Percentiles rank a stretch among this genome's conserved stretches.
Evolutionary conservation across 1,140 invertebrate species (phyloP).

Genomic region (Drosophila chauvacae): DNA sequence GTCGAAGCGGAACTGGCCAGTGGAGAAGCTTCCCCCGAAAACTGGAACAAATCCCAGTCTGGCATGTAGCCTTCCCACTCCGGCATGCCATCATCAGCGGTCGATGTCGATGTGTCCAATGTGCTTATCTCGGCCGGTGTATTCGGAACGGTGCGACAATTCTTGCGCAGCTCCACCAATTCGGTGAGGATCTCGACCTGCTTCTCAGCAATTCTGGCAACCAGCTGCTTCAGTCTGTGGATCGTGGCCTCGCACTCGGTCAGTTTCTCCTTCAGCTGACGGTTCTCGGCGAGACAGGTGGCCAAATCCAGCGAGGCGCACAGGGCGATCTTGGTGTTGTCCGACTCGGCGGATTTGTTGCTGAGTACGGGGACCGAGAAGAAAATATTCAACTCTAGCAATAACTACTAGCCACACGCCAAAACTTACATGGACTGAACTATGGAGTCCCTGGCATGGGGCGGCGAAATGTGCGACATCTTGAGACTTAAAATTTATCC

Average conservation of each 20-base stretch:
- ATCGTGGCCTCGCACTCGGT: slow-evolving; percentile 52
- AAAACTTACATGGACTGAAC: slow-evolving; percentile 38
- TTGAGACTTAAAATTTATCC: slow-evolving; percentile 45
- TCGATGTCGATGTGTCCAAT: not conserved
- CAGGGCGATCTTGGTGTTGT: slow-evolving; percentile 50
- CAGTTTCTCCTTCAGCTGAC: slow-evolving; percentile 61
- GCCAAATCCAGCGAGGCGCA: slow-evolving; percentile 59
- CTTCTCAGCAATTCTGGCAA: slow-evolving; percentile 57
- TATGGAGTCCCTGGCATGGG: slow-evolving; percentile 1
- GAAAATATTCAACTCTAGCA: not conserved
- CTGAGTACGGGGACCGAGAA: slow-evolving; percentile 6
- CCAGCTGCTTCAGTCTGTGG: slow-evolving; percentile 51
- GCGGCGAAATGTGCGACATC: slow-evolving; percentile 54
- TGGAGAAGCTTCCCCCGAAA: not conserved
- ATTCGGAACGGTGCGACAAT: not conserved
- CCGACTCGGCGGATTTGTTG: slow-evolving; percentile 32
- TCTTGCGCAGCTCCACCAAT: slow-evolving; percentile 51
- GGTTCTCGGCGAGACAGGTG: slow-evolving; percentile 61
- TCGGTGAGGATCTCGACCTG: slow-evolving; percentile 57
- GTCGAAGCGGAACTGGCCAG: not conserved
- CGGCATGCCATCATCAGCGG: not conserved
- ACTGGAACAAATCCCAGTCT: not conserved
- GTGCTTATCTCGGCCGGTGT: not conserved
- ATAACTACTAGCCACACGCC: too few relatives aligned
- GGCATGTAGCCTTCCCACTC: slow-evolving; percentile 15